Base-by-base conservation (phyloP, 2,888 invertebrate species). In the Hypomecis atomaria region DNA sequence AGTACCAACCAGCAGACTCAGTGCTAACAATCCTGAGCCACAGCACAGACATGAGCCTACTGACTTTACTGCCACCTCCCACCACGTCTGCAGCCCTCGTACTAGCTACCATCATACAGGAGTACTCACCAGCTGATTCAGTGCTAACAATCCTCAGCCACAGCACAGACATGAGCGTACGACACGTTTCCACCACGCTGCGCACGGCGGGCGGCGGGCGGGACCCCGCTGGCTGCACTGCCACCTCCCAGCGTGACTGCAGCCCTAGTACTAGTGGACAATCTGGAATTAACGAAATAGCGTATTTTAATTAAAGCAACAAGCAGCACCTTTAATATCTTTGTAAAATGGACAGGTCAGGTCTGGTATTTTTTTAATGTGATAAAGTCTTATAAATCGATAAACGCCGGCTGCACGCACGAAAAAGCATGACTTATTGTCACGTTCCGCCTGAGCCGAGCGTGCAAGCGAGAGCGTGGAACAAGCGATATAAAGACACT, bases 101-200 rank as follows among this genome's bases (percentile, higher is more conserved):
- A 97, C 94, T 71, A 94, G 93, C 59, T 23, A 23, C 23, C 23
- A 23, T 23, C 3, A 23, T 23, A 23, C 23, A 23, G 23, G 23
- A 23, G 23, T 1, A 23, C 23, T 23, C 23, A 23, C 23, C 23
- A 23, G 23, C 23, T 23, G 23, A 23, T 3, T 96, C 95, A 9
- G 94, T 94, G 62, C 96, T 95, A 55, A 97, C 97, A 72, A 97
- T 96, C 70, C 95, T 92, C 43, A 96, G 85, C 88, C 96, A 96
- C 34, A 96, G 86, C 62, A 96, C 95, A 0, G 95, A 94, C 95
- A 97, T 95, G 38, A 95, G 92, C 0, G 97, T 97, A 68, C 96
- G 93, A 9, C 95, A 93, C 0, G 96, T 96, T 88, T 97, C 97
- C 63, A 96, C 96, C 82, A 97, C 95, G 81, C 96, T 96, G 57